These are phyloP conservation scores for Micromys minutus DNA, from an alignment of 2,113 vertebrate species.

Conservation along the genomic window DNA sequence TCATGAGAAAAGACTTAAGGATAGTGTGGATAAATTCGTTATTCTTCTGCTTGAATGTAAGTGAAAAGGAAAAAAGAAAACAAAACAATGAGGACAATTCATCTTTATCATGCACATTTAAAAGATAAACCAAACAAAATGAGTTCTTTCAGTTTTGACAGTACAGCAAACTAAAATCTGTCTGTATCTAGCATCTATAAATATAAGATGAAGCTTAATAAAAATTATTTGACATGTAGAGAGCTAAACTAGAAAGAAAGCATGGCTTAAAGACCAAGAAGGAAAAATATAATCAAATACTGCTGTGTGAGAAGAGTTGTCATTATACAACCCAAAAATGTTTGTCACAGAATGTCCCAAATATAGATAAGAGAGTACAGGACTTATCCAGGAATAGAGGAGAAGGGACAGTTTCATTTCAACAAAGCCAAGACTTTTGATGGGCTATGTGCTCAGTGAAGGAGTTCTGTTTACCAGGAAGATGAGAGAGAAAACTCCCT, in stretches of 20 bases:
- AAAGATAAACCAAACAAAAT: background rate
- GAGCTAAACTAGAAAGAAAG: background rate
- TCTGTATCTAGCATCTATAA: background rate
- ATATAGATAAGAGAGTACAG: background rate
- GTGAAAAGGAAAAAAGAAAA: background rate
- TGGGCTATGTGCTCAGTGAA: background rate
- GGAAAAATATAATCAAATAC: background rate
- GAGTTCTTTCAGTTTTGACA: conserved; percentile 1
- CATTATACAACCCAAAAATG: background rate
- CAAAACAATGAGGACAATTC: background rate
- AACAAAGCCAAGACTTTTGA: background rate
- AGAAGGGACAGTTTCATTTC: background rate
- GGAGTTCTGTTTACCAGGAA: background rate
- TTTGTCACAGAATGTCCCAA: background rate
- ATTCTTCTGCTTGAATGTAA: conserved; percentile 8
- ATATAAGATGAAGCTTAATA: background rate
- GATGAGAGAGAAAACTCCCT: background rate
- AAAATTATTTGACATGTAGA: conserved; percentile 26
- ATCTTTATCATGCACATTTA: background rate
- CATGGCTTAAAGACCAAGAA: background rate
- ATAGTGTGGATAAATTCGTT: conserved; percentile 20
- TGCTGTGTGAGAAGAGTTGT: background rate
- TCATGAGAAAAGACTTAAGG: conserved; percentile 20
- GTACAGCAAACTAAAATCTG: background rate
- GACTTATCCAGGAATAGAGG: background rate